Conservation (phyloP, 2,888 invertebrate genomes). For the Slavum lentiscoides region DNA sequence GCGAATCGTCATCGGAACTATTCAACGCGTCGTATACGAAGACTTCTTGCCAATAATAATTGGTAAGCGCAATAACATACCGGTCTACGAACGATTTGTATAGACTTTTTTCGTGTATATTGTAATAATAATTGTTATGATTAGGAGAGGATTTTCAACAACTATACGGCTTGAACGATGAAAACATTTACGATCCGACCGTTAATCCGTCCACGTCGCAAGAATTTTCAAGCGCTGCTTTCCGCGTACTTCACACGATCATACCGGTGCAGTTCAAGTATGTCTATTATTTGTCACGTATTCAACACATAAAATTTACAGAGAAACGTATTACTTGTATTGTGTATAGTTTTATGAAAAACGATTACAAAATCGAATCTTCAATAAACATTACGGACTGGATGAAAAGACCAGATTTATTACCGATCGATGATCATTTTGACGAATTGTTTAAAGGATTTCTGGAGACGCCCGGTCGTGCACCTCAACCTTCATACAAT, state of each 20-base stretch:
- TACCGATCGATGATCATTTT: constrained; percentile 48
- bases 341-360: constrained; percentile 48
- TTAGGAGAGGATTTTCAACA: constrained; percentile 30
- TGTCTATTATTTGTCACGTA: not conserved
- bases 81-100: no score
- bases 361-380: constrained; percentile 27
- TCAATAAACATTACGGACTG: constrained; percentile 49
- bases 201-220: constrained; percentile 87
- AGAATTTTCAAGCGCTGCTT: constrained; percentile 86
- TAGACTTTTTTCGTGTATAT: no score
- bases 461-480: constrained; percentile 36
- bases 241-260: constrained; percentile 87
- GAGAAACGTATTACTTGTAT: not conserved
- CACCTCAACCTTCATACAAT: constrained; percentile 27
- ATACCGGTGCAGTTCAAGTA: constrained; percentile 45
- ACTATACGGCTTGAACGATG: constrained; percentile 61
- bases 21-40: constrained; percentile 77
- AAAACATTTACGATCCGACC: constrained; percentile 79
- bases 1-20: constrained; percentile 72
- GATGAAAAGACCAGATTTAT: constrained; percentile 43
- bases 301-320: not conserved
- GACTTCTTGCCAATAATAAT: constrained; percentile 77
- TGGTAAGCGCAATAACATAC: constrained; percentile 62
- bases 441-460: constrained; percentile 54
- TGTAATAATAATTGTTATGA: no score